Base-by-base conservation (phyloP, 2,113 vertebrate species). In the Gnathonemus echidnorhynchus region DNA sequence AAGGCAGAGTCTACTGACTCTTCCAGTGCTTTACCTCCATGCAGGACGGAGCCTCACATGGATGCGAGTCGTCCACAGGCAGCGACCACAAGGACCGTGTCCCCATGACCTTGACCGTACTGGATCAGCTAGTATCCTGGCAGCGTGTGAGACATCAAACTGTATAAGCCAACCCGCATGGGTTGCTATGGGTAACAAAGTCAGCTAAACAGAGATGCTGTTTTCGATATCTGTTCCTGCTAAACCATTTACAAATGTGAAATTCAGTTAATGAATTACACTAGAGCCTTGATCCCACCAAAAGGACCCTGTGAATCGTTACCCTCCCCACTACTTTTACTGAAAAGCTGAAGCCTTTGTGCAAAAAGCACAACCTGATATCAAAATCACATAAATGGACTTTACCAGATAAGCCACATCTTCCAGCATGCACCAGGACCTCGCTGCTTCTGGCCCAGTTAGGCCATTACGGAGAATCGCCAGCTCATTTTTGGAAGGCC, bases 241-340 rank as follows among this genome's bases (percentile, higher is more conserved):
- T 95, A 95, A 96, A 94, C 92, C 91, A 94, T 96, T 95, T 95
- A 95, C 93, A 94, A 95, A 93, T 94, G 92, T 93, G 93, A 92
- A 95, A 94, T 93, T 88, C 92, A 94, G 93, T 95, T 93, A 94
- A 95, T 95, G 95, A 95, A 95, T 94, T 94, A 91, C 90, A 87
- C 94, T 62, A 11, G 90, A 87, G 93, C 92, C 92, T 91, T 89
- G 92, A 92, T 92, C 93, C 90, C 90, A 92, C 91, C 89, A 62
- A 93, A 95, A 94, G 95, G 93, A 93, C 91, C 62, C 77, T 91
- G 91, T 93, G 93, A 88, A 80, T 86, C 46, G 45, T 91, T 89
- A 53, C 27, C 93, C 77, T 90, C 90, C 90, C 89, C 90, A 84
- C 1, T 90, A 95, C 93, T 91, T 92, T 92, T 92, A 24, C 42